Evolutionary conservation across 2,888 invertebrate genomes (phyloP).

Genomic region (Polydrusus cervinus): DNA sequence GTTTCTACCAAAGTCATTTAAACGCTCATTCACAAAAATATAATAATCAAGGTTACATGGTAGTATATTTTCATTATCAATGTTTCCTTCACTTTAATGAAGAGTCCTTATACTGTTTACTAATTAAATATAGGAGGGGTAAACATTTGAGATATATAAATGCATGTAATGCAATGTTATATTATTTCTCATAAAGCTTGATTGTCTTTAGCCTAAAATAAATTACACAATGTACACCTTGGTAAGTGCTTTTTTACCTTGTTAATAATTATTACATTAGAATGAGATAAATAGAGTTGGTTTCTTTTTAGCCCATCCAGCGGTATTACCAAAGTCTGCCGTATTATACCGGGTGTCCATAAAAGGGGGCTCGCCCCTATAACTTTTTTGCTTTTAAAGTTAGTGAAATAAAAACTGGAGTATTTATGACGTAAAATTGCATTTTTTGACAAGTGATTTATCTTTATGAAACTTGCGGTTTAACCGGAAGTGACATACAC

Average conservation of each 20-base stretch:
- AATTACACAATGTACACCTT: slow-evolving; percentile 6
- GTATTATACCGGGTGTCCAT: too few species aligned
- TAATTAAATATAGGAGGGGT: neutral
- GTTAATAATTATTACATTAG: too few species aligned
- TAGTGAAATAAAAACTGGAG: too few species aligned
- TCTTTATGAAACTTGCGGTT: too few species aligned
- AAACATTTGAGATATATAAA: neutral
- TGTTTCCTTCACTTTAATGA: neutral
- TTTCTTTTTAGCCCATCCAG: too few species aligned
- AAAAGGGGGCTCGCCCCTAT: too few species aligned
- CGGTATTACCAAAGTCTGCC: too few species aligned
- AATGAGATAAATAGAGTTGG: too few species aligned
- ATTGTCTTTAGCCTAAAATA: neutral
- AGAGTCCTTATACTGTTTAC: slow-evolving; percentile 5
- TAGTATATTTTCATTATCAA: neutral
- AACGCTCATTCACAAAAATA: slow-evolving; percentile 5
- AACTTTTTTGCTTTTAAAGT: too few species aligned
- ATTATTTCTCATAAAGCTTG: slow-evolving; percentile 1
- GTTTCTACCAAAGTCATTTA: neutral
- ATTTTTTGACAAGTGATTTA: too few species aligned
- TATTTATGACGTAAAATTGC: too few species aligned
- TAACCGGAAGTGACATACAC: too few species aligned
- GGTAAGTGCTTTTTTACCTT: slow-evolving; percentile 5
- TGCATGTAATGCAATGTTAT: neutral
- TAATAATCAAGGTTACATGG: slow-evolving; percentile 3